Evolutionary conservation across 2,888 invertebrate genomes (phyloP).

Genomic region (Athalia rosae): DNA sequence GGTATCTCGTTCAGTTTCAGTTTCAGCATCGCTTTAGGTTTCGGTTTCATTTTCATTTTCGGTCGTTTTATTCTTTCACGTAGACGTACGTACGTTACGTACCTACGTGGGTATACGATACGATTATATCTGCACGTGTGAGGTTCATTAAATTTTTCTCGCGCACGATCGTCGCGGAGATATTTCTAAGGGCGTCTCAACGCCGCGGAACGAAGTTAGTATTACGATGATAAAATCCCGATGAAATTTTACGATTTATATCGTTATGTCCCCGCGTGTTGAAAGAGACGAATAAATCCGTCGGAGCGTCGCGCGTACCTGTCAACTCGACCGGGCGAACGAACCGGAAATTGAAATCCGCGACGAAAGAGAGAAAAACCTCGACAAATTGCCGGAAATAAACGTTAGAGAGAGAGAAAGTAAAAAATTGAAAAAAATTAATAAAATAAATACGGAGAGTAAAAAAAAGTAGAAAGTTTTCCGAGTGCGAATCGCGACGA

Average conservation of each 20-base stretch:
- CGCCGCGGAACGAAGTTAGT: not conserved
- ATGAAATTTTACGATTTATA: not conserved
- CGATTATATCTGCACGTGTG: too few relatives aligned
- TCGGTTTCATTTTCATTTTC: not conserved
- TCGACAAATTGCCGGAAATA: constrained; percentile 23
- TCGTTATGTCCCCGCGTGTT: not conserved
- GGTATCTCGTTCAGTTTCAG: constrained; percentile 9
- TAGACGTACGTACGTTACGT: too few relatives aligned
- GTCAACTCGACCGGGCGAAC: not conserved
- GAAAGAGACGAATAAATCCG: not conserved
- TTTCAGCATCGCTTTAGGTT: too few relatives aligned
- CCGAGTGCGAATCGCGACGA: too few relatives aligned
- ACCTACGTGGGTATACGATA: too few relatives aligned
- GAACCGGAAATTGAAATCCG: constrained; percentile 14
- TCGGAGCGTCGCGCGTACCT: not conserved
- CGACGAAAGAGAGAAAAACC: constrained; percentile 18
- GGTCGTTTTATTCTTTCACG: not conserved
- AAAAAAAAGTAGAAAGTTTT: not conserved
- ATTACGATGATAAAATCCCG: too few relatives aligned
- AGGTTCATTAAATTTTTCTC: not conserved
- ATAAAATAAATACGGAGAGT: too few relatives aligned
- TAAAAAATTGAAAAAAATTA: too few relatives aligned
- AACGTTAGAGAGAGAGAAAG: not conserved
- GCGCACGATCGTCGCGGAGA: not conserved
- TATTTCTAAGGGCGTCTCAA: not conserved